These are phyloP conservation scores for Oophaga sylvatica DNA, from an alignment of 2,797 vertebrate genomes.

Conservation along the genomic window DNA sequence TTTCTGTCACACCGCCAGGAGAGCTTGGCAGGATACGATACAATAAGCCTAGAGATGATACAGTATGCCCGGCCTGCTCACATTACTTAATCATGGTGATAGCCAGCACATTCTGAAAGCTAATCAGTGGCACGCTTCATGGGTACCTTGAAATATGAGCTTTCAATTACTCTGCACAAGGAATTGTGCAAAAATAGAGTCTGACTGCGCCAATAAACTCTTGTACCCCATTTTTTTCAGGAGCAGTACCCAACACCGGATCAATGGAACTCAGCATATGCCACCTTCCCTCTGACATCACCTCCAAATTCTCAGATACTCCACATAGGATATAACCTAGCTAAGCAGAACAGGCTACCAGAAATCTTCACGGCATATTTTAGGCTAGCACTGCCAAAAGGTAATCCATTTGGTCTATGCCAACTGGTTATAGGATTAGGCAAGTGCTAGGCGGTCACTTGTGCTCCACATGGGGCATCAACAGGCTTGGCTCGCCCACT, in stretches of 20 bases:
- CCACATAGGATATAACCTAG: too few species aligned
- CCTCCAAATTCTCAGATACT: too few species aligned
- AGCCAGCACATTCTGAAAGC: constrained; percentile 32
- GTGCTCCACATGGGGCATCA: too few species aligned
- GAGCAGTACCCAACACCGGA: background rate
- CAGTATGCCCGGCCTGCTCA: constrained; percentile 36
- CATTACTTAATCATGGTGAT: constrained; percentile 61
- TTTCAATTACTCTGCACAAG: constrained; percentile 26
- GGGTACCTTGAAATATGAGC: constrained; percentile 40
- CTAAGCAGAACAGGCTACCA: too few species aligned
- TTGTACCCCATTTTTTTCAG: background rate
- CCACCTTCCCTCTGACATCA: too few species aligned
- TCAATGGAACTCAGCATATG: background rate
- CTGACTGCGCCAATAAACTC: background rate
- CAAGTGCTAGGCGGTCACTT: too few species aligned
- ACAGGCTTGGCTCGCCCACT: too few species aligned
- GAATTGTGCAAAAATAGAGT: background rate
- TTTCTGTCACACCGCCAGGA: constrained; percentile 35
- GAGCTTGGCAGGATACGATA: constrained; percentile 40
- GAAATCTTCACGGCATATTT: too few species aligned
- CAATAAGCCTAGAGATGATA: constrained; percentile 47
- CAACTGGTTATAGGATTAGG: too few species aligned
- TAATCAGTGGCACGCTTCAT: constrained; percentile 35
- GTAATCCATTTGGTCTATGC: too few species aligned
- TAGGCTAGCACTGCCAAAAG: too few species aligned